phyloP scores from a whole-genome alignment of 2,888 invertebrate species.

The Tenthredo notha region DNA sequence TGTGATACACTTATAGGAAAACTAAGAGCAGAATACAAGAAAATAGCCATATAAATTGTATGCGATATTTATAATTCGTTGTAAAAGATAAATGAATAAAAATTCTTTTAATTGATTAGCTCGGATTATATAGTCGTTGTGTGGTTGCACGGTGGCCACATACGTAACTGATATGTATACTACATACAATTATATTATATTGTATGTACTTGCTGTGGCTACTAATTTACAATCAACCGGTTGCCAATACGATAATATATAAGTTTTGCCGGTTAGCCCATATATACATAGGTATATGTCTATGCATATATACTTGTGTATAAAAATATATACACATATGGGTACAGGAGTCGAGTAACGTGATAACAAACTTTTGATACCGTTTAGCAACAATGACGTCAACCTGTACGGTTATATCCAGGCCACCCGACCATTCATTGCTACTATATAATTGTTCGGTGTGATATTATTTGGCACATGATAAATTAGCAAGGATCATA shows the following conservation, averaged over 20 bases:
- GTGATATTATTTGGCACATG: background rate
- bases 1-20: background rate
- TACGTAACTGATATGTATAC: background rate
- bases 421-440: background rate
- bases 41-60: background rate
- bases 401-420: background rate
- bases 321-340: background rate
- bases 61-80: background rate
- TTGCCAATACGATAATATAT: background rate
- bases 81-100: background rate
- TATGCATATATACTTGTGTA: no score
- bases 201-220: constrained; percentile 23
- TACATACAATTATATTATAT: constrained; percentile 16
- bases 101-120: background rate
- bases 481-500: background rate
- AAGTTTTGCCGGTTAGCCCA: background rate
- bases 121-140: background rate
- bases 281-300: background rate
- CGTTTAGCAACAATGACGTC: constrained; percentile 27
- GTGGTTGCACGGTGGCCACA: background rate
- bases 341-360: constrained; percentile 36
- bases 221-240: constrained; percentile 21
- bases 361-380: background rate
- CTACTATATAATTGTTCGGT: background rate
- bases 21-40: background rate